Base-by-base conservation (phyloP, 1,140 invertebrate species). In the Bombyx mandarina region DNA sequence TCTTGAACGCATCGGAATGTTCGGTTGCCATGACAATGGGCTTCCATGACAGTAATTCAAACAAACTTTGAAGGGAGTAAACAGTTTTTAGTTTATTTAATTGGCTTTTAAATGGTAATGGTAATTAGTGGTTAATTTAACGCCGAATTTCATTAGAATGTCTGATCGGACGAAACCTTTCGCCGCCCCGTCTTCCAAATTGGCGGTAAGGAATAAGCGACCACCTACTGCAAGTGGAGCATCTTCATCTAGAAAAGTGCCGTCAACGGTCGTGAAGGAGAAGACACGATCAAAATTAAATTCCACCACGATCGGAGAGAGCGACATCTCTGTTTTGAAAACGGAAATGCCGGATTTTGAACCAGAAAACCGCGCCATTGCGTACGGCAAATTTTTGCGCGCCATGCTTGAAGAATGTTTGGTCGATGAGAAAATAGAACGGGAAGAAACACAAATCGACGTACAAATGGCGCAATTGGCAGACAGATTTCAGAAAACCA, bases 391-490 rank as follows among this genome's bases (percentile, higher is more conserved):
- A 22, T 80, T 76, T 62, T 8, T 87, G 54, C 65, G 82, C 0
- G 60, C 73, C 0, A 71, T 87, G 73, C 54, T 86, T 2, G 73
- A 78, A 62, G 79, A 83, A 35, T 82, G 79, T 53, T 48, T 88
- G 4, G 61, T 86, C 0, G 78, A 86, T 7, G 83, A 83, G 18
- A 82, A 83, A 57, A 78, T 85, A 43, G 67, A 76, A 6, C 48
- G 71, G 0, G 81, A 84, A 42, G 78, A 80, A 57, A 81, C 75
- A 0, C 60, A 81, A 7, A 75, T 86, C 51, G 86, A 88, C 8
- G 57, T 79, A 0, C 80, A 86, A 54, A 81, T 88, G 74, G 62
- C 75, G 0, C 71, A 73, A 35, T 55, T 88, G n/a, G 76, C 77
- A 7, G 75, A 77, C 18, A 65, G 82, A 22, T 79, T 88, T 35